A percentile compares a stretch with the other conserved stretches of the same genome.
Conservation (phyloP, 2,888 invertebrate genomes). For the Pristionchus arcanus region DNA sequence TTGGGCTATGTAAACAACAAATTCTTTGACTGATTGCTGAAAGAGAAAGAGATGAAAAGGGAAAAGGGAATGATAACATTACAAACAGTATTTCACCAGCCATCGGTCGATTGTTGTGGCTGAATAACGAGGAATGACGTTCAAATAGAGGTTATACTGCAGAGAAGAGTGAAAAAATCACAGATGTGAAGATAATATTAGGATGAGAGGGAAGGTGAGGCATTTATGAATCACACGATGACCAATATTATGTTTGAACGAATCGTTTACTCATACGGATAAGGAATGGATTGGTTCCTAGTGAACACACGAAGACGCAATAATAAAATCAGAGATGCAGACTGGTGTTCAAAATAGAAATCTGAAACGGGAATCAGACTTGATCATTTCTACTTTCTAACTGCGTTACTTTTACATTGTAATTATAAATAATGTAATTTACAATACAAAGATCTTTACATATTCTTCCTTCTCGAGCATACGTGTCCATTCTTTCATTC, state of each 20-base stretch:
- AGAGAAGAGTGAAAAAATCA: not conserved
- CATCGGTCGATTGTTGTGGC: not conserved
- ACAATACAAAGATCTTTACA: not conserved
- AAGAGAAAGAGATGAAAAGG: not conserved
- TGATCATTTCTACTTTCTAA: too few species aligned
- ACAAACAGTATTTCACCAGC: constrained; percentile 21
- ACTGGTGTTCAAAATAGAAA: too few species aligned
- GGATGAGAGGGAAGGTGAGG: not conserved
- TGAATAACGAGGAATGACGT: not conserved
- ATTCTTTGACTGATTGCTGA: constrained; percentile 17
- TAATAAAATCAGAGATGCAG: too few species aligned
- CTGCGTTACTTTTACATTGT: too few species aligned
- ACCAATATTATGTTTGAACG: not conserved
- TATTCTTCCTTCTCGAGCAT: not conserved
- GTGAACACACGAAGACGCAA: too few species aligned
- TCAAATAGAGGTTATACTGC: not conserved
- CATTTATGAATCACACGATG: not conserved
- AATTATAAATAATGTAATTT: too few species aligned
- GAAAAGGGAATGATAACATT: not conserved
- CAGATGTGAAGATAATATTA: too few species aligned
- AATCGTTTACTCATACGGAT: too few species aligned
- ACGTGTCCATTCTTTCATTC: not conserved
- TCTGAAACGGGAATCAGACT: too few species aligned
- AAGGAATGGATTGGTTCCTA: too few species aligned
- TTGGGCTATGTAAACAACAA: not conserved